Evolutionary conservation across 1,140 invertebrate species (phyloP).

Genomic region (Plectrocnemia conspersa): DNA sequence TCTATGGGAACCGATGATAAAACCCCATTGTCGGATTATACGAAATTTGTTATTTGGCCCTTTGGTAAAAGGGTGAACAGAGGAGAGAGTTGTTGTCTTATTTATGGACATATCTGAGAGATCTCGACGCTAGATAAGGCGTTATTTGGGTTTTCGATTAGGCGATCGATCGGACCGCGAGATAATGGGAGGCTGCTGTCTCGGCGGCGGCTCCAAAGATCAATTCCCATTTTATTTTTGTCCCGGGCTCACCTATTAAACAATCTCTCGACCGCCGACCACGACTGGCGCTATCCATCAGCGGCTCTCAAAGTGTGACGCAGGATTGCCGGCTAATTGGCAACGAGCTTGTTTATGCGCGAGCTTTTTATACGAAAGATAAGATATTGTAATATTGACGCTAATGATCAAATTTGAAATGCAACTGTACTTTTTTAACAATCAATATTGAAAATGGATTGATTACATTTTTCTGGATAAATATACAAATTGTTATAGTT

Average conservation of each 20-base stretch:
- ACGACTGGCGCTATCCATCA: background rate
- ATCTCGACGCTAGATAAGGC: conserved; percentile 20
- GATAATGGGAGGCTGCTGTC: conserved; percentile 27
- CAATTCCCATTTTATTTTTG: conserved; percentile 14
- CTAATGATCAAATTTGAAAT: too few relatives aligned
- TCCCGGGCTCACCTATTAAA: conserved; percentile 13
- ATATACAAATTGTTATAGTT: too few relatives aligned
- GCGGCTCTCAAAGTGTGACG: conserved; percentile 3
- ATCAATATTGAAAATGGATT: too few relatives aligned
- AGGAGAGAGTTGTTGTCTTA: conserved; percentile 17
- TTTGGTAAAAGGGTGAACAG: conserved; percentile 14
- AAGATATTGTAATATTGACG: too few relatives aligned
- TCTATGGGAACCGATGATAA: background rate
- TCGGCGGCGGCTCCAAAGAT: conserved; percentile 18
- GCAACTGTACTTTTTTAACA: too few relatives aligned
- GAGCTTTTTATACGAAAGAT: too few relatives aligned
- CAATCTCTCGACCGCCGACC: conserved; percentile 8
- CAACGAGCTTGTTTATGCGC: too few relatives aligned
- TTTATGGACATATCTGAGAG: conserved; percentile 24
- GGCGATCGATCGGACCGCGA: conserved; percentile 29
- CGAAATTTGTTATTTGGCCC: conserved; percentile 17
- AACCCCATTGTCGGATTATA: conserved; percentile 2
- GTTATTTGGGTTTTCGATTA: conserved; percentile 34
- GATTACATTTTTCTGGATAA: too few relatives aligned
- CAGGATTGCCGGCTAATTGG: too few relatives aligned